phyloP scores from a whole-genome alignment of 2,888 invertebrate genomes.

The Eudemis profundana region DNA sequence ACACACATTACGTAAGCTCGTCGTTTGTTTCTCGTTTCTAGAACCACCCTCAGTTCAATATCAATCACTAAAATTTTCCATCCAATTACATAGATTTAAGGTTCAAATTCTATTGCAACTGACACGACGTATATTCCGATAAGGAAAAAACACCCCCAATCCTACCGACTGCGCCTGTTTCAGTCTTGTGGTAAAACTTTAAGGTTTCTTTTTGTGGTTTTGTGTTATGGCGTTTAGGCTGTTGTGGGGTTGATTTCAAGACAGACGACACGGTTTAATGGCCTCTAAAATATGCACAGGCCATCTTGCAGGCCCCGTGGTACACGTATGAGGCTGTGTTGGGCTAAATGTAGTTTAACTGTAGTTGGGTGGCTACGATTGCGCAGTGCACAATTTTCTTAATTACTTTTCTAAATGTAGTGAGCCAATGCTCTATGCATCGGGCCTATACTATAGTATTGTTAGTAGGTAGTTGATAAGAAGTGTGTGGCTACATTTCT shows the following conservation, averaged over 20 bases:
- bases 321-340: constrained; percentile 7
- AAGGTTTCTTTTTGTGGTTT: neutral
- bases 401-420: neutral
- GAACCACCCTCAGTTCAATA: neutral
- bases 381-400: neutral
- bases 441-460: no score
- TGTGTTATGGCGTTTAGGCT: constrained; percentile 1
- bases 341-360: neutral
- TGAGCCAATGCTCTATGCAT: neutral
- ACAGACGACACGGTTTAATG: constrained; percentile 29
- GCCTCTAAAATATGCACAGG: constrained; percentile 37
- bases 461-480: no score
- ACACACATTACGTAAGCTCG: constrained; percentile 18
- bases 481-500: no score
- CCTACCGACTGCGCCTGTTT: neutral
- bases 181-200: neutral
- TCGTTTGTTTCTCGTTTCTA: neutral
- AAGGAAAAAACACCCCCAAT: neutral
- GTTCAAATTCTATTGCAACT: neutral
- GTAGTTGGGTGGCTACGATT: neutral
- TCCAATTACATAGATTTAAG: neutral
- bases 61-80: neutral
- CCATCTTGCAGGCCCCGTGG: constrained; percentile 18
- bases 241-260: neutral
- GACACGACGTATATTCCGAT: neutral